Percentiles rank a stretch among this genome's conserved stretches.
These are phyloP conservation scores for Osmerus eperlanus DNA, from an alignment of 2,113 vertebrate species.

Conservation along the genomic window DNA sequence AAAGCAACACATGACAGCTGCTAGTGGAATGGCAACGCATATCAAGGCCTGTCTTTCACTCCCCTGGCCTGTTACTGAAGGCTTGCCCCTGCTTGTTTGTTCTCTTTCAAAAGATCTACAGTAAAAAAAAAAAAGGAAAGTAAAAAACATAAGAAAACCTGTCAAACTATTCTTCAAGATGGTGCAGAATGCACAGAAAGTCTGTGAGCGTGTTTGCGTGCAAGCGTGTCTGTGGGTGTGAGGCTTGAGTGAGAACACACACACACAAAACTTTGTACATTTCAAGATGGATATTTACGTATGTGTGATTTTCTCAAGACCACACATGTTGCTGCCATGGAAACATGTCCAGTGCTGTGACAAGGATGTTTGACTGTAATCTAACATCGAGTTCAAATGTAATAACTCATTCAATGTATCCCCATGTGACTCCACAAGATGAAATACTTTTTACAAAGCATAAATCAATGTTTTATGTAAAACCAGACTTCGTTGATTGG, in stretches of 20 bases:
- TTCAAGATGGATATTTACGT: constrained; percentile 19
- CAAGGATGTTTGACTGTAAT: not conserved
- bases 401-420: constrained; percentile 29
- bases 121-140: not conserved
- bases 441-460: constrained; percentile 31
- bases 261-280: constrained; percentile 12
- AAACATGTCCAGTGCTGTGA: constrained; percentile 13
- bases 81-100: constrained; percentile 64
- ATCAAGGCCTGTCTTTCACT: constrained; percentile 33
- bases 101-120: constrained; percentile 49
- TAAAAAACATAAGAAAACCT: constrained; percentile 39
- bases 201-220: constrained; percentile 23
- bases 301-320: constrained; percentile 27
- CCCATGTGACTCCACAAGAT: constrained; percentile 40
- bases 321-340: constrained; percentile 32
- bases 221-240: constrained; percentile 20
- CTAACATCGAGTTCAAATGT: constrained; percentile 22
- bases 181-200: constrained; percentile 16
- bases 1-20: constrained; percentile 44
- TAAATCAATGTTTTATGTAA: constrained; percentile 41
- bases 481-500: constrained; percentile 51
- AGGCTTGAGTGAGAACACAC: constrained; percentile 19
- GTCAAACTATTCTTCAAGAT: constrained; percentile 34
- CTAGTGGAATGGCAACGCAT: constrained; percentile 39
- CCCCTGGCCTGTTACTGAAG: constrained; percentile 15